Conservation (phyloP, 2,888 invertebrate genomes). For the Galeopsomyia nigrocyanea region DNA sequence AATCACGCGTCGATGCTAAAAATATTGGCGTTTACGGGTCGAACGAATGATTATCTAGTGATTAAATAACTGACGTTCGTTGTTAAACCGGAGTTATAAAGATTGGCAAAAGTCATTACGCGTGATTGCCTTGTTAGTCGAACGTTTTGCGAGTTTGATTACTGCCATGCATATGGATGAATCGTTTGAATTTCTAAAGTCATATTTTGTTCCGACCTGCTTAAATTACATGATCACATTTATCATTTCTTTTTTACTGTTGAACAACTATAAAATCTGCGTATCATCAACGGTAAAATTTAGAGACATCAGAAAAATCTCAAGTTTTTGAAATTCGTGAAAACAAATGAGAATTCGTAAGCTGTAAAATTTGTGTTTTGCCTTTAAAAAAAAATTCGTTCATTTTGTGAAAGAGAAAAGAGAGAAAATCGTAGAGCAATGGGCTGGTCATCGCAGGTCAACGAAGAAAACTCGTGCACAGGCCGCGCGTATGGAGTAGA, state of each 20-base stretch:
- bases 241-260: too few species aligned
- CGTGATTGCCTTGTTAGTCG: slow-evolving; percentile 36
- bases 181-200: slow-evolving; percentile 24
- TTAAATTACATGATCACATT: too few species aligned
- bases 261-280: too few species aligned
- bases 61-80: slow-evolving; percentile 36
- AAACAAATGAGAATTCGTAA: too few species aligned
- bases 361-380: too few species aligned
- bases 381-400: too few species aligned
- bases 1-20: slow-evolving; percentile 20
- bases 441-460: too few species aligned
- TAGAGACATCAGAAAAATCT: too few species aligned
- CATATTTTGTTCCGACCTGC: not conserved
- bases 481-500: not conserved
- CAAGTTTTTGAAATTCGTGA: too few species aligned
- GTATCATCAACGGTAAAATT: too few species aligned
- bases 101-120: slow-evolving; percentile 36
- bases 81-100: slow-evolving; percentile 24
- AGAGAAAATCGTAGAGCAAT: too few species aligned
- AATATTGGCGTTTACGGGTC: slow-evolving; percentile 18
- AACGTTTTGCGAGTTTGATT: slow-evolving; percentile 30
- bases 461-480: not conserved
- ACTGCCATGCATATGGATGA: slow-evolving; percentile 8
- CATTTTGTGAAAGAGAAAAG: too few species aligned
- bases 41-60: slow-evolving; percentile 16